Percentiles rank a stretch among this genome's conserved stretches.
phyloP scores from a whole-genome alignment of 2,888 invertebrate genomes.

The Oegoconia quadripuncta region DNA sequence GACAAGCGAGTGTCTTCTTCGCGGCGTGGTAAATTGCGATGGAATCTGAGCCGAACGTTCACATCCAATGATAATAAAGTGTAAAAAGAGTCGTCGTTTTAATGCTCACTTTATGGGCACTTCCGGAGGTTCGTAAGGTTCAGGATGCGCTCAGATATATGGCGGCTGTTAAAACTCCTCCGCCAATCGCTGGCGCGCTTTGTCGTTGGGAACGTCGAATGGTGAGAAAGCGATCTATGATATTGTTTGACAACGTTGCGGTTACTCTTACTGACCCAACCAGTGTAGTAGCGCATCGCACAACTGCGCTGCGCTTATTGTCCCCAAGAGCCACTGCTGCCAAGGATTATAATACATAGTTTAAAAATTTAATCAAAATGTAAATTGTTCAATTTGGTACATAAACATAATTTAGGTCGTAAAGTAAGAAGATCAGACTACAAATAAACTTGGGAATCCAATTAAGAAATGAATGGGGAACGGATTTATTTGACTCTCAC shows the following conservation, averaged over 20 bases:
- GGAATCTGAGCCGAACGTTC: conserved; percentile 73
- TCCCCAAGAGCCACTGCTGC: too few species aligned
- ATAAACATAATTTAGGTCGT: conserved; percentile 58
- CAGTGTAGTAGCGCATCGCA: too few species aligned
- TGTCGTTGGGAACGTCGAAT: conserved; percentile 37
- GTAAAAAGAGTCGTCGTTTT: conserved; percentile 77
- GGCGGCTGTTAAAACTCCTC: conserved; percentile 56
- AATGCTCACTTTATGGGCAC: conserved; percentile 75
- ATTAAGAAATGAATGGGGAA: conserved; percentile 69
- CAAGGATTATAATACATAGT: too few species aligned
- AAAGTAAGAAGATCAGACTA: conserved; percentile 63
- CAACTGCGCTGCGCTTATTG: too few species aligned
- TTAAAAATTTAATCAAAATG: not conserved
- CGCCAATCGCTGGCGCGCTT: conserved; percentile 48
- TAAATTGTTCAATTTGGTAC: conserved; percentile 17
- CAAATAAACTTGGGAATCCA: conserved; percentile 73
- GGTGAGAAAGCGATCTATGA: conserved; percentile 27
- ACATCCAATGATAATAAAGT: conserved; percentile 79
- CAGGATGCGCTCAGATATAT: conserved; percentile 62
- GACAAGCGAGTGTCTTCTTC: conserved; percentile 57
- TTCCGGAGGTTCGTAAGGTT: conserved; percentile 66
- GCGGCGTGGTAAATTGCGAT: conserved; percentile 62
- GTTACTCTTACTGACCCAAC: not conserved
- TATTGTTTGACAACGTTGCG: conserved; percentile 5
- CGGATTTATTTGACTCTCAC: conserved; percentile 60